phyloP scores from a whole-genome alignment of 2,888 invertebrate species.

The Calliphora vomitoria region DNA sequence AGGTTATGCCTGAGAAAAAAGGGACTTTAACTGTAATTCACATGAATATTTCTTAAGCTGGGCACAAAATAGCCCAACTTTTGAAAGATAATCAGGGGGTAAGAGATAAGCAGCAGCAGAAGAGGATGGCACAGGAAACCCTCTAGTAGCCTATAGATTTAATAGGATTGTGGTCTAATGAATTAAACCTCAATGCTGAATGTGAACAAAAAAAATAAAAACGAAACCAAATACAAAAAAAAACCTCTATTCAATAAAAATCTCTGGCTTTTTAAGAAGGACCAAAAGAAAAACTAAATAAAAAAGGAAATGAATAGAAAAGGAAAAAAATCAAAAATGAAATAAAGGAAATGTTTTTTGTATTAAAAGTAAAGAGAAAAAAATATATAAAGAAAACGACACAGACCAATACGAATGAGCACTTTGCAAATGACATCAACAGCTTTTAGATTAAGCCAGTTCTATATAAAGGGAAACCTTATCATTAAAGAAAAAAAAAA shows the following conservation, averaged over 20 bases:
- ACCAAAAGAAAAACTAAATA: conserved; percentile 19
- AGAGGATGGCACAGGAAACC: conserved; percentile 18
- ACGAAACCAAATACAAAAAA: background rate
- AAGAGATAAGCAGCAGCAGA: conserved; percentile 35
- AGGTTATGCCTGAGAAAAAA: background rate
- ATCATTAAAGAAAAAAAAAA: conserved; percentile 25
- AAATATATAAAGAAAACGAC: conserved; percentile 3
- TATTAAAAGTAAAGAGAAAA: background rate
- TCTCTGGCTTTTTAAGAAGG: conserved; percentile 63
- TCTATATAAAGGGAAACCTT: conserved; percentile 22
- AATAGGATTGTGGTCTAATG: conserved; percentile 79
- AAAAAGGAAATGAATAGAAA: conserved; percentile 58
- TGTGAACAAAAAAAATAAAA: background rate
- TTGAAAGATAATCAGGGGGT: conserved; percentile 42
- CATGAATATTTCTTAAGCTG: conserved; percentile 23
- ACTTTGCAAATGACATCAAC: conserved; percentile 61
- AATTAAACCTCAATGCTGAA: conserved; percentile 76
- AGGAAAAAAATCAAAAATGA: conserved; percentile 31
- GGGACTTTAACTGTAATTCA: conserved; percentile 22
- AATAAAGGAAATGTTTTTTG: conserved; percentile 54
- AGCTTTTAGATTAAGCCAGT: conserved; percentile 52
- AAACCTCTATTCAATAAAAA: conserved; percentile 55
- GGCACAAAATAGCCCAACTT: background rate
- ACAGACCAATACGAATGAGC: conserved; percentile 20
- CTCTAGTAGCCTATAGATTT: conserved; percentile 75